Percentiles rank a stretch among this genome's conserved stretches.
Conservation (phyloP, 2,888 invertebrate species). For the Eremobia ochroleuca region DNA sequence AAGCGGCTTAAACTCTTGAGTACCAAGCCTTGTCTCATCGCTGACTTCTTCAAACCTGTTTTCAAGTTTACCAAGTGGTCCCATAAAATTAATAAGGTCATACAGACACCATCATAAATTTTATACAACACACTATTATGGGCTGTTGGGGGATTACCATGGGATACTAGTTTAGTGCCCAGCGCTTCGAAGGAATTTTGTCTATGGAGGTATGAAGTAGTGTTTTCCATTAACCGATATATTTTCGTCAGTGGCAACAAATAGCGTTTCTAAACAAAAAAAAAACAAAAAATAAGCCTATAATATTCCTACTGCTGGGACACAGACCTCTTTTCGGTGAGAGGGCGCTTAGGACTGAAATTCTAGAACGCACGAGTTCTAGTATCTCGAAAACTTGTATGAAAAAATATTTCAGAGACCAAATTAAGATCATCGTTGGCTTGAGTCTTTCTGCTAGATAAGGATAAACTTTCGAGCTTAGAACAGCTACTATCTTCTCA, state of each 20-base stretch:
- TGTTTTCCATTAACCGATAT: constrained; percentile 6
- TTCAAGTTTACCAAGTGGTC: constrained; percentile 81
- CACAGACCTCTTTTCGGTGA: too few relatives aligned
- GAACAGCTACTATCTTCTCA: constrained; percentile 24
- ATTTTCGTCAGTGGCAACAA: not conserved
- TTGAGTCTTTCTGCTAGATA: constrained; percentile 9
- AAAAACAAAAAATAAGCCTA: too few relatives aligned
- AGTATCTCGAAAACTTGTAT: not conserved
- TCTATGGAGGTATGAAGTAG: constrained; percentile 15
- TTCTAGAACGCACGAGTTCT: not conserved
- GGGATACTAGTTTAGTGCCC: constrained; percentile 54
- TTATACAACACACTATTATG: constrained; percentile 76
- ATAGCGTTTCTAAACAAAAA: not conserved
- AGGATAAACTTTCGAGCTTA: constrained; percentile 29
- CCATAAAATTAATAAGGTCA: constrained; percentile 89
- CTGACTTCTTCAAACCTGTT: constrained; percentile 81
- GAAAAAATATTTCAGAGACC: not conserved
- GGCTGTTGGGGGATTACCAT: constrained; percentile 70
- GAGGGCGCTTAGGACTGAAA: not conserved
- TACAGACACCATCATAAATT: constrained; percentile 80
- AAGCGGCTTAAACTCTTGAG: constrained; percentile 62
- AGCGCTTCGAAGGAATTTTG: constrained; percentile 50
- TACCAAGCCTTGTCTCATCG: constrained; percentile 60
- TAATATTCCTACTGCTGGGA: too few relatives aligned
- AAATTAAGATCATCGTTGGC: not conserved